Percentiles rank a stretch among this genome's conserved stretches.
Evolutionary conservation across 2,797 vertebrate genomes (phyloP).

Genomic region (Parotocinclus haroldoi): DNA sequence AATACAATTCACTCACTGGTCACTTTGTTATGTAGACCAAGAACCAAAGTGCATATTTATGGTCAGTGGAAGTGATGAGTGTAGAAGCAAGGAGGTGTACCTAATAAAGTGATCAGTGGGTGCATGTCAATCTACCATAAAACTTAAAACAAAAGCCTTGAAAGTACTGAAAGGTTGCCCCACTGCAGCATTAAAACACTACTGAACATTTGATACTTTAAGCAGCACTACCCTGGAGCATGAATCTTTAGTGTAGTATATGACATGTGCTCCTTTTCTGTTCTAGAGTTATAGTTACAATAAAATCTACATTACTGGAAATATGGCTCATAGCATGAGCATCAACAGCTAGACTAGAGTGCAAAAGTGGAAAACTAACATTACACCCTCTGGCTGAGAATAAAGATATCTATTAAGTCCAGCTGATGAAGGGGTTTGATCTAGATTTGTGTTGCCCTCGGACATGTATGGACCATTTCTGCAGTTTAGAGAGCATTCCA

Average conservation of each 20-base stretch:
- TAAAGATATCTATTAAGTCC: constrained; percentile 39
- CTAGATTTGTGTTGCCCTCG: constrained; percentile 22
- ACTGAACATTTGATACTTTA: too few relatives aligned
- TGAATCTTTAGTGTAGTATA: neutral
- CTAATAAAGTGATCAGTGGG: too few relatives aligned
- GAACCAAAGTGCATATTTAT: too few relatives aligned
- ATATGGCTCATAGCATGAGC: constrained; percentile 36
- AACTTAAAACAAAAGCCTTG: too few relatives aligned
- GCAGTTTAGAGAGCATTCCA: constrained; percentile 27
- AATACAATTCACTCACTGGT: too few relatives aligned
- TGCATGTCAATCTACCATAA: too few relatives aligned
- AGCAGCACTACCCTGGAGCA: too few relatives aligned
- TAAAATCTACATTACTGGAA: constrained; percentile 41
- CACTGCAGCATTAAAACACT: too few relatives aligned
- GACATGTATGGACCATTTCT: constrained; percentile 30
- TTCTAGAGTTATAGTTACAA: constrained; percentile 14
- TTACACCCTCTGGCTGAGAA: constrained; percentile 35
- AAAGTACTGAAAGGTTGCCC: too few relatives aligned
- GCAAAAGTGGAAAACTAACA: constrained; percentile 38
- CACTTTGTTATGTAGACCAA: too few relatives aligned
- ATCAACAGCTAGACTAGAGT: constrained; percentile 21
- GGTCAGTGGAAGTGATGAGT: too few relatives aligned
- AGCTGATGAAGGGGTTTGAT: constrained; percentile 34
- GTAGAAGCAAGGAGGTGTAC: too few relatives aligned
- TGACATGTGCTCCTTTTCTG: neutral